These are phyloP conservation scores for Vultur gryphus DNA, from an alignment of 2,797 vertebrate species.

Conservation along the genomic window DNA sequence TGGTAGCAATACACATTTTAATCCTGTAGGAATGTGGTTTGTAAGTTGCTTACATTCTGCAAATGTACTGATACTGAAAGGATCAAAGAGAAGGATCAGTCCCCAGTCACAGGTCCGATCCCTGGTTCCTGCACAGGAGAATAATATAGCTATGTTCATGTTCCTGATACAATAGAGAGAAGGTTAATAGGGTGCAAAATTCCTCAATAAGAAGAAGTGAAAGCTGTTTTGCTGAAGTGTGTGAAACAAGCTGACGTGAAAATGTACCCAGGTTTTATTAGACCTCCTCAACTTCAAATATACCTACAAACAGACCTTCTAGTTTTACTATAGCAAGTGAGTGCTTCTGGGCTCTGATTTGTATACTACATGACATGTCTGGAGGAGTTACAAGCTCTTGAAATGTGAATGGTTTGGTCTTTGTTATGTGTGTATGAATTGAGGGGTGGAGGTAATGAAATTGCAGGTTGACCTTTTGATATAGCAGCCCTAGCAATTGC, in stretches of 20 bases:
- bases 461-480: constrained; percentile 29
- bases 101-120: neutral
- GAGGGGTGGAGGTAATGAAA: constrained; percentile 6
- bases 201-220: constrained; percentile 10
- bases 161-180: neutral
- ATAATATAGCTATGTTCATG: neutral
- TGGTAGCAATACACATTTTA: neutral
- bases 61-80: neutral
- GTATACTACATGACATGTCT: neutral
- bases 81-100: neutral
- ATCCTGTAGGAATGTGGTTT: neutral
- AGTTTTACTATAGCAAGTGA: neutral
- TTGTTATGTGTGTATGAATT: neutral
- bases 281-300: neutral
- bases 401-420: constrained; percentile 14
- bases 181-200: constrained; percentile 54
- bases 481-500: neutral
- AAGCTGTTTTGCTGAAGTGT: constrained; percentile 12
- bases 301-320: neutral
- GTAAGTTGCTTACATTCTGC: neutral
- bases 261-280: constrained; percentile 16
- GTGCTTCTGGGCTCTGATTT: neutral
- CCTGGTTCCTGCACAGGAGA: neutral
- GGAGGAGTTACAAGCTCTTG: constrained; percentile 34
- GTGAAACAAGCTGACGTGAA: constrained; percentile 22